Base-by-base conservation (phyloP, 1,140 invertebrate genomes). In the Drosophila kikkawai region DNA sequence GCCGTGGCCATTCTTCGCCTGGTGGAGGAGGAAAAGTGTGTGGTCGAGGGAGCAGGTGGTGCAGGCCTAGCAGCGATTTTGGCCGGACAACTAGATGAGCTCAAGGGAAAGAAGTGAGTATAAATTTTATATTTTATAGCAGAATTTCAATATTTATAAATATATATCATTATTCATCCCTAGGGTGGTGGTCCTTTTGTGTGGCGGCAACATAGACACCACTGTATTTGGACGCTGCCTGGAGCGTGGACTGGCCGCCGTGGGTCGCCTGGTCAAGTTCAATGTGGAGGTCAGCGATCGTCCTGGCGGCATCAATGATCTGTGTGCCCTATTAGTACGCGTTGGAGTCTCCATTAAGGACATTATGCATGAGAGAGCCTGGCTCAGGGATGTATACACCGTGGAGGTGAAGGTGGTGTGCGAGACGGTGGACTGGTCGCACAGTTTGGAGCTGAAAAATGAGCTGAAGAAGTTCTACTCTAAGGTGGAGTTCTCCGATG, bases 201-300 rank as follows among this genome's bases (percentile, higher is more conserved):
- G 96, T 91, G 98, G 98, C 3, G 98, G 98, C 29, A 99, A 99
- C 93, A 99, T 99, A 58, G 98, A 99, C 86, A 98, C 97, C 6
- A 98, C 97, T 0, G 96, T 98, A 0, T 94, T 99, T 47, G 97
- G 98, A 0, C 94, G 98, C 32, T 97, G 97, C 53, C 93, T 99
- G 61, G 98, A 99, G 84, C 94, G 98, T 53, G 98, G 97, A 22
- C 93, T 99, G 82, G 97, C 97, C 4, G 97, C 96, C 1, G 98
- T 98, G 91, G 97, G 97, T 3, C 94, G 98, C 11, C 93, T 99
- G 29, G 94, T 98, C 13, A 97, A 97, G 86, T 98, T 98, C 91
- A 96, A 96, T 81, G 97, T 97, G 7, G 97, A 96, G 1, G 96
- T 99, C 9, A 96, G 95, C 80, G 98, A 99, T 93, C 93, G 97